Evolutionary conservation across 2,797 vertebrate species (phyloP).

Genomic region (Poeciliopsis paucimaculata): DNA sequence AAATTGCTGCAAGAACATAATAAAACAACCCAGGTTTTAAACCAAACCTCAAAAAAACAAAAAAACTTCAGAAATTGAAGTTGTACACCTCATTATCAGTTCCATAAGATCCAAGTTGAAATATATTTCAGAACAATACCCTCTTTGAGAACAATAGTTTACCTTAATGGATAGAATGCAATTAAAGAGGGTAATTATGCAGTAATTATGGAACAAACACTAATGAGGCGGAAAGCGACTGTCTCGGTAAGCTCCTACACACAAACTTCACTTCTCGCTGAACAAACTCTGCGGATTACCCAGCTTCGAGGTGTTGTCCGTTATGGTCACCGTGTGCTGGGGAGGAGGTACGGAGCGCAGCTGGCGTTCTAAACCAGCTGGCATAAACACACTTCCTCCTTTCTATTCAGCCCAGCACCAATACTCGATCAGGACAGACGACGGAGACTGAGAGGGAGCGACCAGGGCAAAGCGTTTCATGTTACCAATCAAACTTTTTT

Average conservation of each 20-base stretch:
- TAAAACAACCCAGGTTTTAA: background rate
- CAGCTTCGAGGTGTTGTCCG: constrained; percentile 77
- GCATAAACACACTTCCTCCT: constrained; percentile 82
- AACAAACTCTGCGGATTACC: constrained; percentile 72
- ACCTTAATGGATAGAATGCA: constrained; percentile 4
- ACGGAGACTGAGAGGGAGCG: constrained; percentile 4
- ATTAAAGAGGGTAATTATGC: constrained; percentile 2
- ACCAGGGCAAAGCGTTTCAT: background rate
- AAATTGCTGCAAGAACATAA: background rate
- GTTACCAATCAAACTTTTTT: constrained; percentile 3
- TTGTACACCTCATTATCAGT: constrained; percentile 50
- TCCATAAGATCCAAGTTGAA: background rate
- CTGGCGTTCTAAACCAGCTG: constrained; percentile 81
- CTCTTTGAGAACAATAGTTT: background rate
- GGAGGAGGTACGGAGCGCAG: constrained; percentile 79
- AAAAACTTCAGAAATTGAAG: background rate
- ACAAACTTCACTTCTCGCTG: background rate
- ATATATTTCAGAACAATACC: background rate
- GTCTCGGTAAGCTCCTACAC: background rate
- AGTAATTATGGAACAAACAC: background rate
- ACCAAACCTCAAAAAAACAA: background rate
- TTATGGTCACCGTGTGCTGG: constrained; percentile 84
- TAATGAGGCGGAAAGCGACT: background rate
- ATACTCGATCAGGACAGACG: constrained; percentile 72
- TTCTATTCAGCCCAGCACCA: constrained; percentile 81